Evolutionary conservation across 2,113 vertebrate species (phyloP), one percentile per base, ranked within the genome.

Genomic region (Bothrops jararaca): DNA sequence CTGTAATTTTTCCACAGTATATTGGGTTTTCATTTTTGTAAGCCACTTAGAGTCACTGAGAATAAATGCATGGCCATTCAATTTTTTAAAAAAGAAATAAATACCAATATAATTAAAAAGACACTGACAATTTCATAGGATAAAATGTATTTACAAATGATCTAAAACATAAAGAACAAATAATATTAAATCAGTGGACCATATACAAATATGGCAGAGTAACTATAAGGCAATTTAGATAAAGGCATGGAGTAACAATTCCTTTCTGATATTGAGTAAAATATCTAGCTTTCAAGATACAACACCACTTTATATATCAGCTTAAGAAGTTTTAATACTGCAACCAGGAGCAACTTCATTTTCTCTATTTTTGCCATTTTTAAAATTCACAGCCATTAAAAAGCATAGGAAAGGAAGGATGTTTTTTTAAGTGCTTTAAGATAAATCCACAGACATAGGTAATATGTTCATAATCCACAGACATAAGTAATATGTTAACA

Each of bases 381-480:
- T 95, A 92, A 94, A 95, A 94, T 96, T 95, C 95, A 93, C 94
- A 92, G 39, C 94, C 90, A 95, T 96, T 94, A 96, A 93, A 95
- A 48, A 95, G 60, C 92, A 95, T 57, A 95, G 93, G 89, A 94
- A 96, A 96, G 91, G 89, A 92, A 29, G 86, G 95, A 20, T 93
- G 91, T 94, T 64, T 94, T 95, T 96, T 93, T 54, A 54, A 54
- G 88, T 95, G 95, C 93, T 92, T 96, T 93, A 88, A 93, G 94
- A 95, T 96, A 96, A 96, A 95, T 95, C 96, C 96, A 92, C 92
- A 96, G 93, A 95, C 96, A 96, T 97, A 96, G 95, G 96, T 96
- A 95, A 96, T 93, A 50, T 50, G 48, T 50, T 50, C 8, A 50
- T 7, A 10, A 8, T 95, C 95, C 96, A 92, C 93, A 96, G 93